Evolutionary conservation across 2,797 vertebrate genomes (phyloP).

Genomic region (Eospalax fontanierii): DNA sequence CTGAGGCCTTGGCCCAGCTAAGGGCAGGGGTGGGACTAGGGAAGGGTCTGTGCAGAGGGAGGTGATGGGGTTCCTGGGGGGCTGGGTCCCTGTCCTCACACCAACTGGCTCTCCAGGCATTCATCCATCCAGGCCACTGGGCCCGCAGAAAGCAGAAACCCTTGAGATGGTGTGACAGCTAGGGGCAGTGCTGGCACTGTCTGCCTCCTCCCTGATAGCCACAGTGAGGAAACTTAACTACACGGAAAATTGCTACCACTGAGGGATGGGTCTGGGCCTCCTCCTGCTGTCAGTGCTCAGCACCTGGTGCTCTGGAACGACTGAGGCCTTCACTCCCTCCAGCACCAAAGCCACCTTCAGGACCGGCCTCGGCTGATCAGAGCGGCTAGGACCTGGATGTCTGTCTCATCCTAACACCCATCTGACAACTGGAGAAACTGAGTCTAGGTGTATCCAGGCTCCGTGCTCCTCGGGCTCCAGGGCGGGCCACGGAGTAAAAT

Average conservation of each 20-base stretch:
- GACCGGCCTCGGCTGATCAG: too few relatives aligned
- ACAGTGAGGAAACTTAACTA: constrained; percentile 90
- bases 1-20: too few relatives aligned
- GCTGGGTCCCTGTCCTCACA: not conserved
- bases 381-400: not conserved
- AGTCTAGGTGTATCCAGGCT: accelerated
- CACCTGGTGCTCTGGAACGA: accelerated
- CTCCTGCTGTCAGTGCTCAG: constrained; percentile 21
- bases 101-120: not conserved
- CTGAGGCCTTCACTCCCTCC: not conserved
- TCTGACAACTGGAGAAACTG: constrained; percentile 8
- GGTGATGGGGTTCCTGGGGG: accelerated
- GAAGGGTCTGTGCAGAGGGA: accelerated
- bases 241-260: constrained; percentile 85
- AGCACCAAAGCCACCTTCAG: accelerated
- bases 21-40: not conserved
- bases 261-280: constrained; percentile 68
- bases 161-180: constrained; percentile 71
- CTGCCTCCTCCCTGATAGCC: constrained; percentile 87
- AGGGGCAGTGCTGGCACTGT: constrained; percentile 72
- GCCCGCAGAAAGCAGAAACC: not conserved
- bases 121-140: accelerated
- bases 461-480: not conserved
- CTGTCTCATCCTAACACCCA: not conserved
- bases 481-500: too few relatives aligned